Conservation (phyloP, 2,797 vertebrate species). For the Nasua narica region DNA sequence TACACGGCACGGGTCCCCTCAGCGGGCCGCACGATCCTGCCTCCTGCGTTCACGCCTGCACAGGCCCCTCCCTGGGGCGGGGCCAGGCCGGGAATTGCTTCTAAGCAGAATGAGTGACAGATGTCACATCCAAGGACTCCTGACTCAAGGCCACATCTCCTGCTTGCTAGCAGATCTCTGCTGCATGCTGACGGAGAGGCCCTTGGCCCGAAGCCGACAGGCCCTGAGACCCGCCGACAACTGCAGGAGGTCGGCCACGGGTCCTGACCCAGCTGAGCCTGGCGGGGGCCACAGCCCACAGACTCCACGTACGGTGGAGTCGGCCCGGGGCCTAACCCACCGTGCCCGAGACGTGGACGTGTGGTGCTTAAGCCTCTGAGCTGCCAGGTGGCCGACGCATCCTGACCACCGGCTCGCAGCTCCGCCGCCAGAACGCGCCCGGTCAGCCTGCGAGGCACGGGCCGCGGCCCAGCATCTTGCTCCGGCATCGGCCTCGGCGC, state of each 20-base stretch:
- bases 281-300: rapidly evolving
- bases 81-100: rapidly evolving
- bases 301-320: no score
- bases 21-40: rapidly evolving
- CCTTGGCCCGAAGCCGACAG: rapidly evolving
- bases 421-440: background rate
- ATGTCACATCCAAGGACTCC: rapidly evolving
- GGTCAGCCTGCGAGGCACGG: background rate
- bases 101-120: background rate
- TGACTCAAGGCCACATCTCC: background rate
- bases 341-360: rapidly evolving
- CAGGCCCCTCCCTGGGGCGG: rapidly evolving
- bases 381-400: background rate
- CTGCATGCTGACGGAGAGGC: rapidly evolving
- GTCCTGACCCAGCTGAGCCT: background rate
- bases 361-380: rapidly evolving
- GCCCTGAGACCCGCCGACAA: background rate
- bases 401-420: background rate
- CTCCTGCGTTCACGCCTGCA: background rate
- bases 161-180: background rate
- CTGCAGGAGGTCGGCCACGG: rapidly evolving
- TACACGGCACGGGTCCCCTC: background rate
- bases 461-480: rapidly evolving
- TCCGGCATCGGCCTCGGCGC: rapidly evolving
- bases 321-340: background rate